phyloP scores from a whole-genome alignment of 2,113 vertebrate genomes.

The Lycocorax pyrrhopterus region DNA sequence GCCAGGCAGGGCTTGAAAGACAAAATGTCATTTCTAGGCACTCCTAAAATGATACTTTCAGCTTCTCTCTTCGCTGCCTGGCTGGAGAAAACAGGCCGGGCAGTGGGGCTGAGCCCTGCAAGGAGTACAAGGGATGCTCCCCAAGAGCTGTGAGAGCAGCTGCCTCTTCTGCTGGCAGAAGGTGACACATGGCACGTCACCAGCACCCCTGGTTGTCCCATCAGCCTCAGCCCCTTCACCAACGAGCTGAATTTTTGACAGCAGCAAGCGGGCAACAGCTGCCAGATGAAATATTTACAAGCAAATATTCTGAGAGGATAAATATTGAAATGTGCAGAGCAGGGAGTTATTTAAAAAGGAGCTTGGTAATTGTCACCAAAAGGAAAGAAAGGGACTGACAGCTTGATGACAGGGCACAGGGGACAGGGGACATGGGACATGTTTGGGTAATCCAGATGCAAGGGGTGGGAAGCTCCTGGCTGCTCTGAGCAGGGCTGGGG shows the following conservation, averaged over 20 bases:
- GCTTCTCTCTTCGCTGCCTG: background rate
- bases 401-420: background rate
- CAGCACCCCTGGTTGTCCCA: background rate
- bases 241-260: background rate
- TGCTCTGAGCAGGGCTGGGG: background rate
- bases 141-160: background rate
- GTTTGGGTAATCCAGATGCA: background rate
- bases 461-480: background rate
- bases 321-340: background rate
- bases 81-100: background rate
- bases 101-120: background rate
- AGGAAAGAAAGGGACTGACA: background rate
- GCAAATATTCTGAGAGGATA: background rate
- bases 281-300: conserved; percentile 55
- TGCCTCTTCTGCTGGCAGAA: background rate
- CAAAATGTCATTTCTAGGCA: background rate
- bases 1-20: background rate
- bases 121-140: background rate
- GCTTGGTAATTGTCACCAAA: background rate
- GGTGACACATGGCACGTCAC: background rate
- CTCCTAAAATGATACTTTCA: background rate
- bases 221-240: background rate
- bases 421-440: background rate
- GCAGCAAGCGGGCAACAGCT: background rate
- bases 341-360: conserved; percentile 11